Evolutionary conservation across 2,113 vertebrate species (phyloP), one percentile per base, ranked within the genome.

Genomic region (Perognathus longimembris): DNA sequence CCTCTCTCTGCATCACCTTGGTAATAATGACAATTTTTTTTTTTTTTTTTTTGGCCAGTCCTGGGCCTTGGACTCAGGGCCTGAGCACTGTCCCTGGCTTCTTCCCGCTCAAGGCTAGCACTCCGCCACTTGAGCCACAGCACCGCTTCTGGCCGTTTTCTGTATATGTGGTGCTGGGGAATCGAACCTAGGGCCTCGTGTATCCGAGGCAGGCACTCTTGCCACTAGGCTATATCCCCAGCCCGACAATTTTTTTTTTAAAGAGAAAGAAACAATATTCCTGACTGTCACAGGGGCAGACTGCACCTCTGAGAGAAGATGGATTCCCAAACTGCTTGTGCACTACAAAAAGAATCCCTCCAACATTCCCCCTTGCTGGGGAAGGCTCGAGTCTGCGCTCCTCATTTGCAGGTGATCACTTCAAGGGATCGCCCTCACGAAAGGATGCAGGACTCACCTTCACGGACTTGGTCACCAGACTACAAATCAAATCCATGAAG

Each of bases 401-500:
- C 85, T 63, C 79, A 40, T 32, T n/a, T n/a, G 42, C 11, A 21
- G 76, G 10, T 24, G 26, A 67, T 7, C 57, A 83, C 38, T 57
- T 45, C 67, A 75, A 1, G 17, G 28, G 66, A 45, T 61, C 54
- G 64, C 0, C 26, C 21, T 67, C 38, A 38, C 6, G 38, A 74
- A 77, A 90, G 34, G 95, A 94, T 0, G 91, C 45, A 84, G 2
- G 14, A 97, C 97, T 96, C 97, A 99, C 99, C 99, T 99, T 98
- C 66, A 99, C 98, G 94, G 99, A 98, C 61, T 96, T 98, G 77
- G 98, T 98, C 92, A 99, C 99, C 94, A 99, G 92, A 57, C 95
- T 98, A 97, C 99, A 99, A 97, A 99, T 98, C 92, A 99, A 99
- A 97, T 99, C 99, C 99, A 99, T 98, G 97, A 99, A 99, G 94